A percentile compares a stretch with the other conserved stretches of the same genome.
Evolutionary conservation across 2,797 vertebrate genomes (phyloP).

Genomic region (Gallinago solitaria): DNA sequence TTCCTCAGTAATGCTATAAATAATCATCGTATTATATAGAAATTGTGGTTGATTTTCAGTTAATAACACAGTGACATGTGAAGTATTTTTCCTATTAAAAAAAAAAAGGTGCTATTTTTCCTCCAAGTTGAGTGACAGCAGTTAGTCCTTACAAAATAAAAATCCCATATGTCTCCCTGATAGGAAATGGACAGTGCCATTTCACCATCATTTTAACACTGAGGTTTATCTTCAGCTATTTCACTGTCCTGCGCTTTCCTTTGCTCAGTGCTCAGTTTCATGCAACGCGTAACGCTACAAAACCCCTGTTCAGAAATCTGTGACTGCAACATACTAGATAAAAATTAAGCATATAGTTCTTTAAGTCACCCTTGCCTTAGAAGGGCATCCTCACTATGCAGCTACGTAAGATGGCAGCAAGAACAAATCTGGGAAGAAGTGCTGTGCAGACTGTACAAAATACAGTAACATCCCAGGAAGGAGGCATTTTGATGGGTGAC

Average conservation of each 20-base stretch:
- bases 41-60: background rate
- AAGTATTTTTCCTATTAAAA: background rate
- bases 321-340: no score
- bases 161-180: background rate
- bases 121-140: background rate
- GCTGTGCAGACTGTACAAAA: background rate
- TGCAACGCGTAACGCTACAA: accelerated
- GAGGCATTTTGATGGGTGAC: background rate
- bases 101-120: background rate
- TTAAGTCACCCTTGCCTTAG: background rate
- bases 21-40: background rate
- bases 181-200: background rate
- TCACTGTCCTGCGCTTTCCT: background rate
- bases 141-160: background rate
- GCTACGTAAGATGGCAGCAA: accelerated
- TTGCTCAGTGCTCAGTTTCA: background rate
- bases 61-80: background rate
- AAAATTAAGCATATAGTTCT: accelerated
- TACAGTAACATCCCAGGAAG: accelerated
- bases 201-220: background rate
- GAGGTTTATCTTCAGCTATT: background rate
- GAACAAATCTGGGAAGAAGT: background rate
- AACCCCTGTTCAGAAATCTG: background rate
- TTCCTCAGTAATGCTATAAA: background rate
- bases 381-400: background rate